Evolutionary conservation across 1,140 invertebrate species (phyloP).

Genomic region (Trichomalopsis sarcophagae): DNA sequence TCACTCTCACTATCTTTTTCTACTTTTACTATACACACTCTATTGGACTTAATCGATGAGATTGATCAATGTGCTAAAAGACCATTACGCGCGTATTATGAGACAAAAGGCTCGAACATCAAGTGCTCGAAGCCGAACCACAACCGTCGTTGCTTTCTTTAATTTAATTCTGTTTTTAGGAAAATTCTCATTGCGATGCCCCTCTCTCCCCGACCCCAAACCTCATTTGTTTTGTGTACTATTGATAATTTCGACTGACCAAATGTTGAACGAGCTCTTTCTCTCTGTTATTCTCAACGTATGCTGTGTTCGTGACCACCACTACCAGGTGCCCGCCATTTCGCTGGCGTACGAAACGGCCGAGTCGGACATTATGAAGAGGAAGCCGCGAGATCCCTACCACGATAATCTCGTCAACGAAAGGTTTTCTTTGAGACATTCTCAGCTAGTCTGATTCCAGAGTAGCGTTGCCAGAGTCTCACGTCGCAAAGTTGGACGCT

Average conservation of each 20-base stretch:
- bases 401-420: slow-evolving; percentile 99
- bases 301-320: slow-evolving; percentile 29
- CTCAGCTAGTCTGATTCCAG: slow-evolving; percentile 25
- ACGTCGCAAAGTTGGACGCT: background rate
- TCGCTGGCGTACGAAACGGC: slow-evolving; percentile 98
- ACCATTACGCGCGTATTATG: background rate
- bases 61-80: slow-evolving; percentile 33
- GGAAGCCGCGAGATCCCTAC: slow-evolving; percentile 94
- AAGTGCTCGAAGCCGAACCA: background rate
- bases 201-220: background rate
- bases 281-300: background rate
- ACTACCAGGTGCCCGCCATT: slow-evolving; percentile 94
- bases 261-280: background rate
- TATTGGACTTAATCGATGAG: slow-evolving; percentile 20
- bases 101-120: background rate
- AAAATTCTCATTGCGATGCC: slow-evolving; percentile 8
- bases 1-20: background rate
- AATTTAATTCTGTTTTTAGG: slow-evolving; percentile 30
- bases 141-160: slow-evolving; percentile 30
- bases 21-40: background rate
- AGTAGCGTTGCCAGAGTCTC: slow-evolving; percentile 43
- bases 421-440: slow-evolving; percentile 80
- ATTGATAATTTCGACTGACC: background rate
- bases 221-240: slow-evolving; percentile 4
- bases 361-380: slow-evolving; percentile 99